Evolutionary conservation across 2,888 invertebrate genomes (phyloP).

Genomic region (Epirrhoe tristata): DNA sequence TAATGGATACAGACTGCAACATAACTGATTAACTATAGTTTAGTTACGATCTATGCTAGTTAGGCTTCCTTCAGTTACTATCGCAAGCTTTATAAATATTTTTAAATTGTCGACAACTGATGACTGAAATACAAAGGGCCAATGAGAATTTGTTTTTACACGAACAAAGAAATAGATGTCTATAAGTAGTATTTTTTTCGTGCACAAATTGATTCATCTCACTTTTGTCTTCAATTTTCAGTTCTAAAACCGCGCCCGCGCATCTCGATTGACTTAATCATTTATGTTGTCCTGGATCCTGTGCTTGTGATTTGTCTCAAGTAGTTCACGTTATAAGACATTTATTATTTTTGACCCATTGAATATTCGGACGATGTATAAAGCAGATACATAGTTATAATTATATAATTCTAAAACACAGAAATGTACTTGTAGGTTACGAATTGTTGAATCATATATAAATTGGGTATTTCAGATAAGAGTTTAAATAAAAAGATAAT

Average conservation of each 20-base stretch:
- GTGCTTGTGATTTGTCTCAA: conserved; percentile 57
- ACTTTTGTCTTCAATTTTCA: conserved; percentile 56
- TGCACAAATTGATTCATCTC: conserved; percentile 71
- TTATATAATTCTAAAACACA: conserved; percentile 77
- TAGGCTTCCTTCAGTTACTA: conserved; percentile 79
- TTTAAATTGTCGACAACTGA: conserved; percentile 79
- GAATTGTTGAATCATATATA: conserved; percentile 81
- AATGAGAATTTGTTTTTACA: conserved; percentile 73
- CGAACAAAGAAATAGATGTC: conserved; percentile 57
- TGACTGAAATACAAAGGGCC: conserved; percentile 82
- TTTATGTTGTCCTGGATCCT: conserved; percentile 55
- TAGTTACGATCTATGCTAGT: conserved; percentile 82
- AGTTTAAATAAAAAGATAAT: conserved; percentile 70
- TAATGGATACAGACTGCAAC: conserved; percentile 81
- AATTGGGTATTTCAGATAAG: conserved; percentile 78
- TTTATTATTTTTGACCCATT: conserved; percentile 74
- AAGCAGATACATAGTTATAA: conserved; percentile 78
- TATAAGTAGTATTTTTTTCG: conserved; percentile 64
- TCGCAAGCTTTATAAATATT: conserved; percentile 78
- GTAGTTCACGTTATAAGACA: conserved; percentile 42
- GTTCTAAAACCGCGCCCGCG: conserved; percentile 70
- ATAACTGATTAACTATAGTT: conserved; percentile 80
- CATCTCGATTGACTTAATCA: conserved; percentile 68
- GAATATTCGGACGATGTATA: conserved; percentile 78
- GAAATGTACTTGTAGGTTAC: conserved; percentile 83